These are phyloP conservation scores for Choloepus hoffmanni DNA, from an alignment of 2,113 vertebrate species.

Conservation along the genomic window DNA sequence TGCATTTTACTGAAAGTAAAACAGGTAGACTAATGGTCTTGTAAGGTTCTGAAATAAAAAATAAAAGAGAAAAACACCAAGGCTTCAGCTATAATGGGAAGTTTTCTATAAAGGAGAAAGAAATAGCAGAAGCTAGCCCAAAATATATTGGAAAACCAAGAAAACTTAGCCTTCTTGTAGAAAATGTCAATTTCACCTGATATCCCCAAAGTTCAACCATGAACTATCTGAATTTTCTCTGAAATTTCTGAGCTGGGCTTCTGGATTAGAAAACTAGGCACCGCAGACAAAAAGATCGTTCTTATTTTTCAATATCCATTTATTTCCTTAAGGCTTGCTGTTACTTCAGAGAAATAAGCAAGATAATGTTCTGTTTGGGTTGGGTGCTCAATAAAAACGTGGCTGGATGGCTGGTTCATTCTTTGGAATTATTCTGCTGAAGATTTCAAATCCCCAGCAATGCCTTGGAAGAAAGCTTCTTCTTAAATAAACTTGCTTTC, in stretches of 20 bases:
- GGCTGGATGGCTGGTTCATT: background rate
- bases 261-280: constrained; percentile 48
- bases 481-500: constrained; percentile 43
- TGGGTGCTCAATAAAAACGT: background rate
- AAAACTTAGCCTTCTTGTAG: background rate
- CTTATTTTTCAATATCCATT: background rate
- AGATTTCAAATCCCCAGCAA: constrained; percentile 49
- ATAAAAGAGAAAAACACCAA: background rate
- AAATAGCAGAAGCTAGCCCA: background rate
- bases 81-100: background rate
- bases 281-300: background rate
- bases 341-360: constrained; percentile 42
- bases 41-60: constrained; percentile 40
- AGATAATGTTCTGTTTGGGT: constrained; percentile 16
- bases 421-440: constrained; percentile 20
- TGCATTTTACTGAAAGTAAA: constrained; percentile 78
- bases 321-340: background rate
- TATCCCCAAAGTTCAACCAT: background rate
- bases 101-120: background rate
- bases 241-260: constrained; percentile 45
- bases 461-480: constrained; percentile 31
- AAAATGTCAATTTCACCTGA: constrained; percentile 38
- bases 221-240: constrained; percentile 34
- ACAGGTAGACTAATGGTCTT: constrained; percentile 59
- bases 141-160: background rate